Evolutionary conservation across 2,113 vertebrate genomes (phyloP), one percentile per base, ranked within the genome.

Genomic region (Neolamprologus falcicula): DNA sequence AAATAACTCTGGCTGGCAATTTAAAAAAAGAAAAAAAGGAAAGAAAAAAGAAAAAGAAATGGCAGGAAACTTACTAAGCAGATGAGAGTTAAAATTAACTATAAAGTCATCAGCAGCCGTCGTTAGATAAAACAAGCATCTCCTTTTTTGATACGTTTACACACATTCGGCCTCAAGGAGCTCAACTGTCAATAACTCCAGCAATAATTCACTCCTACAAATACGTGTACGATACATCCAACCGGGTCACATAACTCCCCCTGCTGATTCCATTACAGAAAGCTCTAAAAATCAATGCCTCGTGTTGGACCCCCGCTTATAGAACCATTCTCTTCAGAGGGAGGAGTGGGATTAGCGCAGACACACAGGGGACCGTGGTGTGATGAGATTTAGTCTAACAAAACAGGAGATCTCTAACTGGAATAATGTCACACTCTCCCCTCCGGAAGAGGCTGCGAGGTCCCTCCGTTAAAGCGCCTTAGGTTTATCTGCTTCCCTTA

Each of bases 241-340:
- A 83, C 89, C 19, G 57, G 87, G 92, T 90, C 87, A 93, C 87
- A 94, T 94, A 90, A 92, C 88, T 85, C 84, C 88, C 90, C 95
- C 95, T 83, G 95, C 94, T 91, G 95, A 95, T 92, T 93, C 91
- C 93, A 94, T 94, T 88, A 93, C 92, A 93, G 86, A 93, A 90
- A 86, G 81, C 76, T 78, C 76, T 57, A 63, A 90, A 85, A 86
- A 90, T 94, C 90, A 91, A 94, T 92, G 80, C 82, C 82, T 93
- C 50, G 90, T 68, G 83, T 88, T 90, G 87, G 89, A 89, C 59
- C 83, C 73, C 85, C 83, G 83, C 79, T 13, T 53, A 88, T 82
- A 88, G 84, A 93, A 83, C 80, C 84, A 80, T 55, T 83, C 76
- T 92, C 88, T 88, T 94, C 89, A 66, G 83, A 57, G 89, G 87